Conservation (phyloP, 2,797 vertebrate genomes). For the Chrosomus eos region DNA sequence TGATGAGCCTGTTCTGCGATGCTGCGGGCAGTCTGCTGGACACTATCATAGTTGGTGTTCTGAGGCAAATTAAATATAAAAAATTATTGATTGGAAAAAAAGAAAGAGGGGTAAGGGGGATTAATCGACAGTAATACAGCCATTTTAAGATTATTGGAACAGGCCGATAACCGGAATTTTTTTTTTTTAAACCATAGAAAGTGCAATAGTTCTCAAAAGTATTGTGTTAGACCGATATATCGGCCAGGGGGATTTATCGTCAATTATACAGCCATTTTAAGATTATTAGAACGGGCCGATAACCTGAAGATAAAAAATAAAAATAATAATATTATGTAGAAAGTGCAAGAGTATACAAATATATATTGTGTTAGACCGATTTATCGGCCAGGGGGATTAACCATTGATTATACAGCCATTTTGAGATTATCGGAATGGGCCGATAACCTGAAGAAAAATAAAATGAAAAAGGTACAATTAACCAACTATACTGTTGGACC, state of each 20-base stretch:
- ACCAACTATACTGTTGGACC: too few relatives aligned
- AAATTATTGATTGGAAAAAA: not conserved
- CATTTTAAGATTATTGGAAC: not conserved
- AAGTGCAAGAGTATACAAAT: not conserved
- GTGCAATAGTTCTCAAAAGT: too few relatives aligned
- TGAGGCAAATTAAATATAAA: slow-evolving; percentile 59
- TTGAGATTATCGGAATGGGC: not conserved
- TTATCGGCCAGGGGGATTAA: not conserved
- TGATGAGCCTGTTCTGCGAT: slow-evolving; percentile 97
- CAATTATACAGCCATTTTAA: not conserved
- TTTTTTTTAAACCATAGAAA: too few relatives aligned
- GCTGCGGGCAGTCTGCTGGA: slow-evolving; percentile 94
- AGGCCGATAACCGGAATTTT: not conserved
- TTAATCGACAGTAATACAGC: not conserved
- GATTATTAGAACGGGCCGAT: not conserved
- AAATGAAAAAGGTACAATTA: too few relatives aligned
- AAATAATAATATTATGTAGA: too few relatives aligned
- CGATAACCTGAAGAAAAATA: not conserved
- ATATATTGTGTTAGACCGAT: not conserved
- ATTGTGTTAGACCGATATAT: not conserved
- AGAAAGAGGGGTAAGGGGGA: not conserved
- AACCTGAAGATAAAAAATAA: not conserved
- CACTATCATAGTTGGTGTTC: slow-evolving; percentile 96
- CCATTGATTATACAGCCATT: not conserved
- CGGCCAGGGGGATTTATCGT: not conserved